These are phyloP conservation scores for Phalera bucephala DNA, from an alignment of 2,888 invertebrate genomes.

Conservation along the genomic window DNA sequence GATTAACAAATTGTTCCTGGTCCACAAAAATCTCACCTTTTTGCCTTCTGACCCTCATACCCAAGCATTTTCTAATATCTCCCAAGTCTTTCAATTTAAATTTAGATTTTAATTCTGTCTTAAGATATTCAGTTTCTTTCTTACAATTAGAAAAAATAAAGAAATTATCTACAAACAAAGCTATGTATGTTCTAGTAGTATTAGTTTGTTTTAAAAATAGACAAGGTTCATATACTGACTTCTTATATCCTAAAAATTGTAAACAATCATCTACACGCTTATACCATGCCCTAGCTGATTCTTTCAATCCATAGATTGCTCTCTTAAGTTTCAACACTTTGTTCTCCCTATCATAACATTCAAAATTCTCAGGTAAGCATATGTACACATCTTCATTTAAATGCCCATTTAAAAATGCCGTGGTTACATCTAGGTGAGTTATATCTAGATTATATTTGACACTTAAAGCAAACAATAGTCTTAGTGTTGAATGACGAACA, in stretches of 20 bases:
- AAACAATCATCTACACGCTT: neutral
- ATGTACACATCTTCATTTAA: no score
- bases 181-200: neutral
- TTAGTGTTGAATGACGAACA: no score
- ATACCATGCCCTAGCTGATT: neutral
- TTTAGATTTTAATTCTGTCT: no score
- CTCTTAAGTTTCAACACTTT: no score
- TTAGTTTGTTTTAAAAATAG: no score
- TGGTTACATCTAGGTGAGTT: no score
- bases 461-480: no score
- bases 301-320: neutral
- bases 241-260: neutral
- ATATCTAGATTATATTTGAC: no score
- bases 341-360: no score
- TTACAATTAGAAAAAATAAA: neutral
- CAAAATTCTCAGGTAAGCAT: neutral
- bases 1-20: no score
- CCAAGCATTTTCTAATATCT: no score
- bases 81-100: neutral
- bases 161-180: neutral
- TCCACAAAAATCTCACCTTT: neutral
- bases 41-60: neutral
- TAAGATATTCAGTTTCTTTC: neutral
- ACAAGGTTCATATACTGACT: neutral
- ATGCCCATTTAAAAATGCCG: no score